phyloP scores from a whole-genome alignment of 1,140 invertebrate species.

The Cylas formicarius region DNA sequence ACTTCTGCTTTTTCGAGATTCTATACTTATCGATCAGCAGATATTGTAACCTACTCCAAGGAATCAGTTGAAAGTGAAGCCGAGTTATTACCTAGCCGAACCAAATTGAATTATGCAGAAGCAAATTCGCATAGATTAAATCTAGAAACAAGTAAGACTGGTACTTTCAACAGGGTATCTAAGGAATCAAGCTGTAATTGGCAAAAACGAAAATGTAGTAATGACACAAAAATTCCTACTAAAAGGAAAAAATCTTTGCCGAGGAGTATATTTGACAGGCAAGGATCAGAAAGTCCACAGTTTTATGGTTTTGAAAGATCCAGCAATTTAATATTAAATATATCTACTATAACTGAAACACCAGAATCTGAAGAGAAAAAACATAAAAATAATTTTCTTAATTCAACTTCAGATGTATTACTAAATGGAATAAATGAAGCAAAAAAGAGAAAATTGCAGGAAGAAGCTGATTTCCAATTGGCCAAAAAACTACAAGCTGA shows the following conservation, averaged over 20 bases:
- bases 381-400: not conserved
- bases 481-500: slow-evolving; percentile 30
- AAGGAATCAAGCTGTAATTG: slow-evolving; percentile 2
- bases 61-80: no score
- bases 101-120: not conserved
- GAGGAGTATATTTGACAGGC: not conserved
- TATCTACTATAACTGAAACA: not conserved
- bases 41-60: no score
- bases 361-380: not conserved
- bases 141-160: not conserved
- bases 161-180: not conserved
- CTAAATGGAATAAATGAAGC: not conserved
- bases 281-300: slow-evolving; percentile 3
- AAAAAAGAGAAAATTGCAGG: slow-evolving; percentile 25
- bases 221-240: not conserved
- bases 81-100: no score
- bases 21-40: no score
- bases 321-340: not conserved
- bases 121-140: not conserved
- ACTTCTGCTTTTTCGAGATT: slow-evolving; percentile 6
- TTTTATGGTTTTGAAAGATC: slow-evolving; percentile 15
- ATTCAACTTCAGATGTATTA: not conserved
- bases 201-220: no score
- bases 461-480: slow-evolving; percentile 29
- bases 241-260: not conserved